Percentiles rank a stretch among this genome's conserved stretches.
Evolutionary conservation across 35 echinoderm and acorn worm genomes (phyloP).

Genomic region (Apostichopus parvimensis): DNA sequence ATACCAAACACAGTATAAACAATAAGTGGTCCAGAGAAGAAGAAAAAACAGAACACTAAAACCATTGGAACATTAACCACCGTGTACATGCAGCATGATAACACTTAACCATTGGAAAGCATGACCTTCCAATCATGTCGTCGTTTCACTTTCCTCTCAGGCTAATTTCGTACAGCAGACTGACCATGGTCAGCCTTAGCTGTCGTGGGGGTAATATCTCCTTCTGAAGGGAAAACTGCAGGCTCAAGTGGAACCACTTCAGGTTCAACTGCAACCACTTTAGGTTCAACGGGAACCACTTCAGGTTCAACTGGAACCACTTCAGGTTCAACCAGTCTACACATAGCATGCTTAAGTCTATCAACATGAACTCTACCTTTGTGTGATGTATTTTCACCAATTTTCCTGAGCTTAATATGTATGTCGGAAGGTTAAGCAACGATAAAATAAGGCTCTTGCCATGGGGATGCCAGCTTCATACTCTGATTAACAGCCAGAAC

Average conservation of each 20-base stretch:
- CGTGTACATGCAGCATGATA: no score
- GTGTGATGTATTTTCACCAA: background rate
- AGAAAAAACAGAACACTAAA: no score
- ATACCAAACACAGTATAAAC: no score
- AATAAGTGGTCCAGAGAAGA: no score
- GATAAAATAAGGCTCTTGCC: conserved; percentile 59
- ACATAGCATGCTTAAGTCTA: conserved; percentile 37
- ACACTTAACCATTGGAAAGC: background rate
- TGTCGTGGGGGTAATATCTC: background rate
- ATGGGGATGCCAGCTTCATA: conserved; percentile 37
- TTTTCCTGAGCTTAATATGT: conserved; percentile 30
- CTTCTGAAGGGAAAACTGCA: background rate
- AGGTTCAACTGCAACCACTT: background rate
- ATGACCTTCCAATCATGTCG: background rate
- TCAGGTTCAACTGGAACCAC: no score
- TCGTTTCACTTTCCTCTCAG: background rate
- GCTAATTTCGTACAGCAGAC: background rate
- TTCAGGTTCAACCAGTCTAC: no score
- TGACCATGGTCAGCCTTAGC: background rate
- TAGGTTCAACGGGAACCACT: no score
- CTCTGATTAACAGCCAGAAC: background rate
- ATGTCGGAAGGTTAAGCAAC: conserved; percentile 18
- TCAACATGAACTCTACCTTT: conserved; percentile 46
- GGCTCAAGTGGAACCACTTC: background rate
- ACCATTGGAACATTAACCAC: no score